These are phyloP conservation scores for Ptychadena robeensis DNA, from an alignment of 2,797 vertebrate genomes.

Conservation along the genomic window DNA sequence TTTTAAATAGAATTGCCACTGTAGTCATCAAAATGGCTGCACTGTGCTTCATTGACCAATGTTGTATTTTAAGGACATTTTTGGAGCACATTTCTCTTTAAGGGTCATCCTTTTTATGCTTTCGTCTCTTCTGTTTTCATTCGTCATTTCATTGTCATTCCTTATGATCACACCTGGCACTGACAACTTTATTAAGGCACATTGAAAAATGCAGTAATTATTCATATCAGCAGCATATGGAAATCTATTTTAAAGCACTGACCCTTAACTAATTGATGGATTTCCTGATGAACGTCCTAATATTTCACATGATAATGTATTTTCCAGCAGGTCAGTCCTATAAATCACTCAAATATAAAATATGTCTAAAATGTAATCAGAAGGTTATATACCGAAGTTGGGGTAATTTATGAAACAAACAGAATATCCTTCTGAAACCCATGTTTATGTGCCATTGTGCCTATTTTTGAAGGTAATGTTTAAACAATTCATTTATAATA, in stretches of 20 bases:
- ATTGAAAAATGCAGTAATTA: constrained; percentile 42
- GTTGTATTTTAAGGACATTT: constrained; percentile 26
- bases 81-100: constrained; percentile 54
- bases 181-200: constrained; percentile 54
- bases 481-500: neutral
- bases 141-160: constrained; percentile 7
- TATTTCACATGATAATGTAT: constrained; percentile 65
- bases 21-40: constrained; percentile 62
- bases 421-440: neutral
- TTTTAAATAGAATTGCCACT: constrained; percentile 63
- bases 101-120: constrained; percentile 36
- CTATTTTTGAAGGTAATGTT: neutral
- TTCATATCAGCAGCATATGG: constrained; percentile 62
- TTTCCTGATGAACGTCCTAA: constrained; percentile 70
- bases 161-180: constrained; percentile 62
- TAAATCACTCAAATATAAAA: constrained; percentile 66
- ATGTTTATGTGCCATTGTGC: constrained; percentile 2
- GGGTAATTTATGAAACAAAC: constrained; percentile 25
- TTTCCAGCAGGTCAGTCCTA: constrained; percentile 69
- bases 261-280: constrained; percentile 61
- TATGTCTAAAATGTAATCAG: constrained; percentile 42
- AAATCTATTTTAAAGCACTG: constrained; percentile 65
- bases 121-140: constrained; percentile 34
- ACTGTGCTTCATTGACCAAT: constrained; percentile 50
- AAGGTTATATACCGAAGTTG: constrained; percentile 66